Evolutionary conservation across 1,140 invertebrate genomes (phyloP).

Genomic region (Ceratina japonica): DNA sequence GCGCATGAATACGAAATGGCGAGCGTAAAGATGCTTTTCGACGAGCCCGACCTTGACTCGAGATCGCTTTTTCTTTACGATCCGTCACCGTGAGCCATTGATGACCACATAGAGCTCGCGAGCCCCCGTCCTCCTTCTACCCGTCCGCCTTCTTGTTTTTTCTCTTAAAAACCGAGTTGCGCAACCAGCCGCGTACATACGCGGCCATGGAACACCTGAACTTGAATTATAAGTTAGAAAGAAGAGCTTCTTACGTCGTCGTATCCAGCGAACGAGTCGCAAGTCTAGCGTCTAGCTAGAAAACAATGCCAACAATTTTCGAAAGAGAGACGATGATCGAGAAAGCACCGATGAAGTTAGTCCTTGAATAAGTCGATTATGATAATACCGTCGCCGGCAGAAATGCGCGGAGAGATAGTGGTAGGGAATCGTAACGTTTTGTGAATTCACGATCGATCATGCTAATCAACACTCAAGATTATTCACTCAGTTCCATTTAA

Average conservation of each 20-base stretch:
- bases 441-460: no score
- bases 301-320: no score
- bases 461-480: no score
- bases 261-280: not conserved
- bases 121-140: slow-evolving; percentile 24
- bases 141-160: not conserved
- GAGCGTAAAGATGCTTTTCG: slow-evolving; percentile 64
- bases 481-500: no score
- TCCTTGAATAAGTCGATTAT: no score
- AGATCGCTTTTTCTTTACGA: slow-evolving; percentile 72
- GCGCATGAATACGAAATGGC: slow-evolving; percentile 65
- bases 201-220: slow-evolving; percentile 57
- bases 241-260: slow-evolving; percentile 10
- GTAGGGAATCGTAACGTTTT: no score
- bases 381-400: no score
- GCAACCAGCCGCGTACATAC: slow-evolving; percentile 32
- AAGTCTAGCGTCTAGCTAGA: no score
- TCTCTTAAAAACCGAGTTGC: slow-evolving; percentile 51
- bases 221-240: slow-evolving; percentile 54
- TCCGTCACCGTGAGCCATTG: slow-evolving; percentile 62
- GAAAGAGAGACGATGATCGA: no score
- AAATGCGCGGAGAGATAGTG: no score
- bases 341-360: no score
- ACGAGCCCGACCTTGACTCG: slow-evolving; percentile 69
- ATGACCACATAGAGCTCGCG: slow-evolving; percentile 58